Evolutionary conservation across 1,140 invertebrate genomes (phyloP).

Genomic region (Rhynchophorus ferrugineus): DNA sequence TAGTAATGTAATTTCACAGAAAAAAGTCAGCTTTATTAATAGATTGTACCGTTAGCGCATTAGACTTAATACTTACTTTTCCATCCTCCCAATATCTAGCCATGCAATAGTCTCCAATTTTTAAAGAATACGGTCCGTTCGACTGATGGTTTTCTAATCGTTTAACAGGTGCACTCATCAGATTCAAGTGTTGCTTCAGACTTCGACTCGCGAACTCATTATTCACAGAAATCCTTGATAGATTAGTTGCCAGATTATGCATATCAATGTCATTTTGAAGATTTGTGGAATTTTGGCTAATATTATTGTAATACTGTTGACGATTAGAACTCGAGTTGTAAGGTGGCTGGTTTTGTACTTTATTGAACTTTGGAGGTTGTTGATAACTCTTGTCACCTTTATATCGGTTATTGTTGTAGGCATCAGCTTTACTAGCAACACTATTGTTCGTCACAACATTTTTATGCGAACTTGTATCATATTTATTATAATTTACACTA

Average conservation of each 20-base stretch:
- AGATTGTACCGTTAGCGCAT: no score
- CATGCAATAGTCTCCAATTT: slow-evolving; percentile 71
- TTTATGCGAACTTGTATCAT: background rate
- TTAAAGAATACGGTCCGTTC: slow-evolving; percentile 52
- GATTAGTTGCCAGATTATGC: slow-evolving; percentile 21
- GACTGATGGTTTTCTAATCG: slow-evolving; percentile 28
- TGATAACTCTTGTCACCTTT: background rate
- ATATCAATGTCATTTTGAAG: slow-evolving; percentile 6
- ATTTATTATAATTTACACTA: background rate
- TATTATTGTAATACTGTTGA: slow-evolving; percentile 5
- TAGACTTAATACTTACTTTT: slow-evolving; percentile 46
- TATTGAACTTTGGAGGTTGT: background rate
- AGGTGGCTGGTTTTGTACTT: background rate
- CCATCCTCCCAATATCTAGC: slow-evolving; percentile 91
- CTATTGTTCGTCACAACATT: background rate
- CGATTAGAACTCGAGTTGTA: slow-evolving; percentile 1
- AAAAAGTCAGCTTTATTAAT: no score
- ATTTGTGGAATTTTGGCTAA: background rate
- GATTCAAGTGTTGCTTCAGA: slow-evolving; percentile 34
- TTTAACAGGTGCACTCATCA: slow-evolving; percentile 31
- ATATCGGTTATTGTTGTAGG: background rate
- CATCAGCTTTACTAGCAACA: background rate
- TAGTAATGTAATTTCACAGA: no score
- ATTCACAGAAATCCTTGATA: slow-evolving; percentile 31
- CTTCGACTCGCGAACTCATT: slow-evolving; percentile 34